A percentile compares a stretch with the other conserved stretches of the same genome.
Conservation (phyloP, 2,113 vertebrate genomes). For the Asarcornis scutulata region DNA sequence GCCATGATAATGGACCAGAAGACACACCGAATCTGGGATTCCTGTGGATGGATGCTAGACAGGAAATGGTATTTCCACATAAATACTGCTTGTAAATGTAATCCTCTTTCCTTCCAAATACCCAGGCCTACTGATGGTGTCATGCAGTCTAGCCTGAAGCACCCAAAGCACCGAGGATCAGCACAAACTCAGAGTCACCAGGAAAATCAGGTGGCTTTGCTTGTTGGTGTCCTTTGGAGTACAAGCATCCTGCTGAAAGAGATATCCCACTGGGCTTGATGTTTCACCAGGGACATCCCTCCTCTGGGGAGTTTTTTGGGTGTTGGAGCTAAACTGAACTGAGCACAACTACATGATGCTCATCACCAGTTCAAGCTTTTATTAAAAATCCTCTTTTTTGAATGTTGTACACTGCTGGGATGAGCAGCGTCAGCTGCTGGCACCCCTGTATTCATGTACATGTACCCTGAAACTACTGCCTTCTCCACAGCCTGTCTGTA, state of each 20-base stretch:
- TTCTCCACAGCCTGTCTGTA: not conserved
- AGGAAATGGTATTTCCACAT: not conserved
- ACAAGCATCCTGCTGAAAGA: not conserved
- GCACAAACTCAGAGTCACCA: not conserved
- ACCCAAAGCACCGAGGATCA: not conserved
- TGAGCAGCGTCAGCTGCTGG: not conserved
- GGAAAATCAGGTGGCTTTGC: not conserved
- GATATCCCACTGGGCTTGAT: not conserved
- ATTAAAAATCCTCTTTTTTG: not conserved
- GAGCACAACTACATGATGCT: not conserved
- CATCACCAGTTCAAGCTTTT: not conserved
- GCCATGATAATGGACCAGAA: fast-evolving
- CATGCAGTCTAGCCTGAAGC: not conserved
- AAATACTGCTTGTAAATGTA: not conserved
- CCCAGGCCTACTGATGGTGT: not conserved
- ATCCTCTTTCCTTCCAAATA: not conserved
- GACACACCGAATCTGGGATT: not conserved
- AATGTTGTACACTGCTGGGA: not conserved
- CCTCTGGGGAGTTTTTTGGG: not conserved
- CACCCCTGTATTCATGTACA: too few relatives aligned
- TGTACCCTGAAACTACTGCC: not conserved
- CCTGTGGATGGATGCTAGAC: not conserved
- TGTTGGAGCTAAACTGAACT: not conserved
- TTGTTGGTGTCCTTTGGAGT: not conserved
- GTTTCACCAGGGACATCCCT: not conserved